Evolutionary conservation across 2,797 vertebrate genomes (phyloP).

Genomic region (Microhierax caerulescens): DNA sequence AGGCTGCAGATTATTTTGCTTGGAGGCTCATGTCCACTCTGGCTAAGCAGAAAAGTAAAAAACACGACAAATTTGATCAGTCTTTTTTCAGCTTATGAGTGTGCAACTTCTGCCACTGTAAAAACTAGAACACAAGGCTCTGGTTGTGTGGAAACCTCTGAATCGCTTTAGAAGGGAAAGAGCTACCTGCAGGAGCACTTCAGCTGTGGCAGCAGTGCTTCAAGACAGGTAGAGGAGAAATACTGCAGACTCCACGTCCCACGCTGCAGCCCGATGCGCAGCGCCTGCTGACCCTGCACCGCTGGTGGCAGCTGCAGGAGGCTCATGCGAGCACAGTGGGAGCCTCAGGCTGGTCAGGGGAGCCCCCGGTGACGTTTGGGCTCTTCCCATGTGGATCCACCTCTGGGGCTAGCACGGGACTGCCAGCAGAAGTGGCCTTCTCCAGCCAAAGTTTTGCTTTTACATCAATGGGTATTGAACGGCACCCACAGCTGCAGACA

Average conservation of each 20-base stretch:
- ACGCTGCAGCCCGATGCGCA: neutral
- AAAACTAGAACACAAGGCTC: neutral
- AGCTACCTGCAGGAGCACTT: neutral
- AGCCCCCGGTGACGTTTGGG: neutral
- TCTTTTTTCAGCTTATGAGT: neutral
- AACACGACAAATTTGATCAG: neutral
- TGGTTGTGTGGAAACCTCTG: neutral
- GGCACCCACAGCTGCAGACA: neutral
- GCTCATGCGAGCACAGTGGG: rapidly evolving
- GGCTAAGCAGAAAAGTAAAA: neutral
- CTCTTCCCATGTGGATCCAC: neutral
- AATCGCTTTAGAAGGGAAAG: neutral
- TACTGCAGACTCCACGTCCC: rapidly evolving
- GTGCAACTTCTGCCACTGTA: neutral
- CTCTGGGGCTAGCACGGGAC: neutral
- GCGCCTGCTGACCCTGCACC: neutral
- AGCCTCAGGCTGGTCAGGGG: rapidly evolving
- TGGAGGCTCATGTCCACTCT: neutral
- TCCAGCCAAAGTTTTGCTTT: neutral
- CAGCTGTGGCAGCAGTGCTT: neutral
- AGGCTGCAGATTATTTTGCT: neutral
- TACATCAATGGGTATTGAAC: neutral
- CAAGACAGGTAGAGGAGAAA: neutral
- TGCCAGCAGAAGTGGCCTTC: neutral
- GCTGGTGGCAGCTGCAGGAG: rapidly evolving